Percentiles rank a stretch among this genome's conserved stretches.
Conservation (phyloP, 1,140 invertebrate genomes). For the Papilio dardanus region DNA sequence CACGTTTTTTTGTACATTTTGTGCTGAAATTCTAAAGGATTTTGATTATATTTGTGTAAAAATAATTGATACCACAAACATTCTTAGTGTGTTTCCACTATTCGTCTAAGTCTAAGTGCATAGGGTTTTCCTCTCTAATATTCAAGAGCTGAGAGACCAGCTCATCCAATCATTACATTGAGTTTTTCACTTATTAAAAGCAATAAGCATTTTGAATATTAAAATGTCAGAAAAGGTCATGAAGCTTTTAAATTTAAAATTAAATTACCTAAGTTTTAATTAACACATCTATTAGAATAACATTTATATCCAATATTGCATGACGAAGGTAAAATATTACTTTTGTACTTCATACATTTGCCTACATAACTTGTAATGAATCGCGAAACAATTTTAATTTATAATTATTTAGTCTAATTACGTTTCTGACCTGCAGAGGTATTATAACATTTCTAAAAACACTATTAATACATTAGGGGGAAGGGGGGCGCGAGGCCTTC, state of each 20-base stretch:
- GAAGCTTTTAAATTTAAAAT: no score
- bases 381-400: neutral
- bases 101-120: neutral
- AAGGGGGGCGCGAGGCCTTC: slow-evolving; percentile 65
- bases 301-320: no score
- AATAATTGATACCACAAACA: slow-evolving; percentile 1
- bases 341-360: neutral
- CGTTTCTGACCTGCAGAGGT: slow-evolving; percentile 29
- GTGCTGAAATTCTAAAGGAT: slow-evolving; percentile 1
- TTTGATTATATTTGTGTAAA: slow-evolving; percentile 19
- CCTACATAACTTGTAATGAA: neutral
- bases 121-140: neutral
- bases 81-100: neutral
- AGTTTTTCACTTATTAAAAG: no score
- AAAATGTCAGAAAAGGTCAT: no score
- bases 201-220: no score
- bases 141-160: no score
- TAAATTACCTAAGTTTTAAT: no score
- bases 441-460: slow-evolving; percentile 39
- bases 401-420: slow-evolving; percentile 21
- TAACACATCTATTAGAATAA: no score
- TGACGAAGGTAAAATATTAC: neutral
- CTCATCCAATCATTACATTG: no score
- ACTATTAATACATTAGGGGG: slow-evolving; percentile 53
- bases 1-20: slow-evolving; percentile 25